Evolutionary conservation across 2,888 invertebrate genomes (phyloP).

Genomic region (Melanostoma mellinum): DNA sequence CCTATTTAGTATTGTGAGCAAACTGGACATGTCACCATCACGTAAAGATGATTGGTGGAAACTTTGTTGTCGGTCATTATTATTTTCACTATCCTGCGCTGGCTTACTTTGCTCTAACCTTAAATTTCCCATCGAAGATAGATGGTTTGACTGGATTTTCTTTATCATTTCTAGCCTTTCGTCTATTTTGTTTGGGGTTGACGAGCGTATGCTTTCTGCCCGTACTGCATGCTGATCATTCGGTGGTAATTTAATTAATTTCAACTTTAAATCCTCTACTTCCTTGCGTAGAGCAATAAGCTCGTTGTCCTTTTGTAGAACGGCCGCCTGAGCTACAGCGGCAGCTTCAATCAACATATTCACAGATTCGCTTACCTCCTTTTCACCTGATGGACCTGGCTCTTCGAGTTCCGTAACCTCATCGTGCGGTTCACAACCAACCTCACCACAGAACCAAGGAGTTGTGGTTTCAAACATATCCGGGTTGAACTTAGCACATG

Average conservation of each 20-base stretch:
- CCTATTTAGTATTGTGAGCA: conserved; percentile 14
- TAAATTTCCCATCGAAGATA: conserved; percentile 1
- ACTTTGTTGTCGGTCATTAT: not conserved
- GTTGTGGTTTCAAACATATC: not conserved
- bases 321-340: conserved; percentile 4
- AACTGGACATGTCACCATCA: conserved; percentile 3
- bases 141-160: too few species aligned
- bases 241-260: not conserved
- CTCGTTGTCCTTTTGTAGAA: conserved; percentile 21
- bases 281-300: conserved; percentile 18
- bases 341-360: not conserved
- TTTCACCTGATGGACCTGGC: not conserved
- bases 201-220: not conserved
- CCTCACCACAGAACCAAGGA: not conserved
- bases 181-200: not conserved
- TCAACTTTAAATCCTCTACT: conserved; percentile 5
- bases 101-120: not conserved
- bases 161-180: conserved; percentile 18
- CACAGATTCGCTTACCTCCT: not conserved
- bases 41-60: not conserved
- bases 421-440: not conserved
- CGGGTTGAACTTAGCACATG: conserved; percentile 15
- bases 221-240: not conserved
- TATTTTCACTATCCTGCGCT: not conserved
- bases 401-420: not conserved